phyloP scores from a whole-genome alignment of 2,888 invertebrate genomes.

The Tachina lurida region DNA sequence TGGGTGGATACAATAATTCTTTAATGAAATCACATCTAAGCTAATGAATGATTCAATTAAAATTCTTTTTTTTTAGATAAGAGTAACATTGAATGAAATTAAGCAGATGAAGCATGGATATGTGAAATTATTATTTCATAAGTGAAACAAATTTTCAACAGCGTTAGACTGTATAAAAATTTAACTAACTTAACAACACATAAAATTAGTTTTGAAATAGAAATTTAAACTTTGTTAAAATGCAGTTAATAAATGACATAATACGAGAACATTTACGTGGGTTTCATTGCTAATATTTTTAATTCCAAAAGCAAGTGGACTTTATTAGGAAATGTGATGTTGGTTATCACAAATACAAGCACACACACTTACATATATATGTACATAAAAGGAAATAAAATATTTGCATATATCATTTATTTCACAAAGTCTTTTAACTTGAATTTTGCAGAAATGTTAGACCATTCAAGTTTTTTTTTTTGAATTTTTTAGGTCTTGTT shows the following conservation, averaged over 20 bases:
- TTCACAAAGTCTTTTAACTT: too few species aligned
- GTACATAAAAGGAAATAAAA: background rate
- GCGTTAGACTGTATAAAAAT: background rate
- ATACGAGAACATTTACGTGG: too few species aligned
- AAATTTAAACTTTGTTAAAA: too few species aligned
- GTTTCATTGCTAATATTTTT: too few species aligned
- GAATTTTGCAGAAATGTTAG: too few species aligned
- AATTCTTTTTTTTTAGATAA: background rate
- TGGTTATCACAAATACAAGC: background rate
- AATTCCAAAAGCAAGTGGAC: too few species aligned
- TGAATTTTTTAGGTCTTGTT: too few species aligned
- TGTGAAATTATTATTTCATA: background rate
- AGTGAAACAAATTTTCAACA: background rate
- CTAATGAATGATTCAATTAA: constrained; percentile 28
- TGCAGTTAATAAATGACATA: too few species aligned
- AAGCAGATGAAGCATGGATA: background rate
- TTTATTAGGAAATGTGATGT: too few species aligned
- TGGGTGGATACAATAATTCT: constrained; percentile 12
- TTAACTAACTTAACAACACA: background rate
- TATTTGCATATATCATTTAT: background rate
- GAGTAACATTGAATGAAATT: background rate
- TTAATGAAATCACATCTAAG: background rate
- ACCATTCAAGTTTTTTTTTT: too few species aligned
- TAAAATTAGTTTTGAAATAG: background rate
- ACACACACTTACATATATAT: background rate